Base-by-base conservation (phyloP, 2,113 vertebrate genomes). In the Leptobrachium leishanense region DNA sequence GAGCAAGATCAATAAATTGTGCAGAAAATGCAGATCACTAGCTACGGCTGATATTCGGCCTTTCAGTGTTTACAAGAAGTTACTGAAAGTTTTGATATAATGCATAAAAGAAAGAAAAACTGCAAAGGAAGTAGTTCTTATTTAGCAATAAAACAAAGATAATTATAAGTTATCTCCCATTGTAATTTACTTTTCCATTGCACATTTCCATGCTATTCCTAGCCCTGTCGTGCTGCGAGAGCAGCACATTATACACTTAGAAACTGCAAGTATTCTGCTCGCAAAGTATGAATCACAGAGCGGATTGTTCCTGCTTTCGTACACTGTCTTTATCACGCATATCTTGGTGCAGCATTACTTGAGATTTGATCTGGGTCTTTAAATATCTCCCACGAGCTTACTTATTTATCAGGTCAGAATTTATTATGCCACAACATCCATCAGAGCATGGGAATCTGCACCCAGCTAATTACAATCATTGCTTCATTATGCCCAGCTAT, bases 131-230 rank as follows among this genome's bases (percentile, higher is more conserved):
- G 43, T 43, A 10, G 72, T 68, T 82, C 4, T 63, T 76, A 76
- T 68, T 76, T 74, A 71, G 40, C 64, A 53, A 67, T 68, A 67
- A 57, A 72, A 39, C 20, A 41, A 42, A 57, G 20, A 41, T 77
- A 76, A 73, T 68, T 68, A 54, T 20, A 82, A 55, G 41, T 41
- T 43, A 76, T 67, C 68, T 66, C 8, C 57, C 62, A 72, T 70
- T 77, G 76, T 70, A 77, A 77, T 77, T 77, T 77, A 63, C 41
- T 77, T 77, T 77, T 77, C 76, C 76, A 70, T 62, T 77, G 53
- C 66, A 69, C 53, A 77, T 63, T 63, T 68, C 67, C 57, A 62
- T 77, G 68, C 68, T 77, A 77, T 77, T 77, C 76, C 53, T 77
- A 77, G 75, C 57, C 55, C 59, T 62, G 76, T 77, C 67, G 42